Conservation (phyloP, 2,888 invertebrate species). For the Dryobotodes eremita region DNA sequence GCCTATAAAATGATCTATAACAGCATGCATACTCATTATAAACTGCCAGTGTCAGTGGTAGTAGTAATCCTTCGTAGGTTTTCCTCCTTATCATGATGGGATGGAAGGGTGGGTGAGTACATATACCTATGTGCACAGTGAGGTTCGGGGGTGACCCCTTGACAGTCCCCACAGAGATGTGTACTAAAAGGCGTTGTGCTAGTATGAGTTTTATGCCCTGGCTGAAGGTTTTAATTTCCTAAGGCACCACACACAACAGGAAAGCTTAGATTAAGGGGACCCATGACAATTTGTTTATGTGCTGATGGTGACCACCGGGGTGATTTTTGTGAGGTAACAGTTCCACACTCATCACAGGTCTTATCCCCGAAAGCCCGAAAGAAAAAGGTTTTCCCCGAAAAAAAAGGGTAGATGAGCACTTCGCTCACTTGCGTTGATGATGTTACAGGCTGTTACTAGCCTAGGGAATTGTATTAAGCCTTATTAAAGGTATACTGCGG, state of each 20-base stretch:
- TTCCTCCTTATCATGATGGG: too few species aligned
- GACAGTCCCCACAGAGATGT: not conserved
- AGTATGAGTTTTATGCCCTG: not conserved
- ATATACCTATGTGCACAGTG: too few species aligned
- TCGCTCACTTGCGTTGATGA: not conserved
- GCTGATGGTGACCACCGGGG: not conserved
- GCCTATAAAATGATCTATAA: conserved; percentile 11
- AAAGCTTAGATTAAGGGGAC: not conserved
- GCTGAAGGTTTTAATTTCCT: not conserved
- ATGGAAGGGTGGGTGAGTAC: too few species aligned
- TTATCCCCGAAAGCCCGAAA: not conserved
- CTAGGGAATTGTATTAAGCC: too few species aligned
- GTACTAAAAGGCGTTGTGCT: not conserved
- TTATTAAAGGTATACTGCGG: not conserved
- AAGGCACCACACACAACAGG: not conserved
- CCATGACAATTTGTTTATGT: not conserved
- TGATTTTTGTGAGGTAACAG: not conserved
- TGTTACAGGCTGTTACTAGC: not conserved
- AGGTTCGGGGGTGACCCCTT: not conserved
- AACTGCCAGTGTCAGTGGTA: not conserved
- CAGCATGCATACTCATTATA: not conserved
- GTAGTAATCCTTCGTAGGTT: too few species aligned
- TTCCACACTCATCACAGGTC: not conserved
- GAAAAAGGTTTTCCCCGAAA: not conserved
- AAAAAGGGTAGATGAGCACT: not conserved